Evolutionary conservation across 2,113 vertebrate genomes (phyloP).

Genomic region (Elachura formosa): DNA sequence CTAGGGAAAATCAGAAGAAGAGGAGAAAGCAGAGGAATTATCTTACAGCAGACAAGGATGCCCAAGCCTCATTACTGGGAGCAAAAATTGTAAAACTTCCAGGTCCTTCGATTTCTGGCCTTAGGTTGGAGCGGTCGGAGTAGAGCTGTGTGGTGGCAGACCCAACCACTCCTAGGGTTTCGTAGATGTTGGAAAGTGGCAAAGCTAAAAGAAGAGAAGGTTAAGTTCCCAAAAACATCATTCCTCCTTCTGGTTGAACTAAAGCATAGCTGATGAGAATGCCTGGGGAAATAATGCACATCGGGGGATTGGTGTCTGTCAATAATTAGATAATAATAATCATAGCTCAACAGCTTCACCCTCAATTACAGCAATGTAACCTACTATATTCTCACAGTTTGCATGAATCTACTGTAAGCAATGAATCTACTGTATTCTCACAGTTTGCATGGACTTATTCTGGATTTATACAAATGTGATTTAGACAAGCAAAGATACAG

Average conservation of each 20-base stretch:
- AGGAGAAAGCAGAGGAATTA: background rate
- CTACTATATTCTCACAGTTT: background rate
- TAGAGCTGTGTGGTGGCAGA: conserved; percentile 93
- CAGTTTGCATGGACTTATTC: background rate
- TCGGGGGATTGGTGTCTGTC: background rate
- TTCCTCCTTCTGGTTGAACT: background rate
- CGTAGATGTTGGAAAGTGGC: conserved; percentile 91
- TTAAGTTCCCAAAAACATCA: background rate
- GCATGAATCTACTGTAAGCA: too few relatives aligned
- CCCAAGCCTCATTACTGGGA: conserved; percentile 94
- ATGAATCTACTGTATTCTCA: background rate
- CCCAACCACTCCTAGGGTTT: conserved; percentile 87
- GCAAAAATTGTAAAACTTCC: conserved; percentile 97
- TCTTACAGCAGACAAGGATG: conserved; percentile 84
- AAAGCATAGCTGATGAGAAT: background rate
- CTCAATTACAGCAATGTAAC: background rate
- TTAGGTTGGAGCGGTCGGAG: conserved; percentile 83
- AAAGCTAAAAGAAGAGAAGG: conserved; percentile 73
- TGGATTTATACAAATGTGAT: background rate
- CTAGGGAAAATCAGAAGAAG: background rate
- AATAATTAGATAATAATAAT: background rate
- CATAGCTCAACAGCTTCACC: background rate
- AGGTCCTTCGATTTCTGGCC: conserved; percentile 87
- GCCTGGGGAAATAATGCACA: background rate
- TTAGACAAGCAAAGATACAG: background rate